A percentile compares a stretch with the other conserved stretches of the same genome.
phyloP scores from a whole-genome alignment of 2,888 invertebrate species.

The Amphipyra tragopoginis region DNA sequence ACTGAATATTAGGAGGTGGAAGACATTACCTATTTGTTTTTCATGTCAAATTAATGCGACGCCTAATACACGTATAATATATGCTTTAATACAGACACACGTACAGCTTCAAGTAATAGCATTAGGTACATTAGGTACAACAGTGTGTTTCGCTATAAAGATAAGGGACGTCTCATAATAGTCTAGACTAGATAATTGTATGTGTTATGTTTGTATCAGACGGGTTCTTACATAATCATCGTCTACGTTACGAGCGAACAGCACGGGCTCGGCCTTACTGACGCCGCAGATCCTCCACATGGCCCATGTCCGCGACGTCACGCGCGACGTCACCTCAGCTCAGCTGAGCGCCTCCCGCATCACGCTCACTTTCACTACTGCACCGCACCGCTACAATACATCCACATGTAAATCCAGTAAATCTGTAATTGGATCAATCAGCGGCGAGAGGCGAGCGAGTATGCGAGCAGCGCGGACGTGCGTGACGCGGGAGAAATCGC shows the following conservation, averaged over 20 bases:
- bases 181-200: constrained; percentile 26
- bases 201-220: constrained; percentile 51
- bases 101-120: constrained; percentile 22
- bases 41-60: constrained; percentile 9
- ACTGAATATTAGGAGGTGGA: constrained; percentile 20
- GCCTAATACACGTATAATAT: constrained; percentile 12
- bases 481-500: constrained; percentile 87
- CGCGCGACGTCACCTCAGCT: constrained; percentile 72
- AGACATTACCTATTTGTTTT: constrained; percentile 26
- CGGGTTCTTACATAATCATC: constrained; percentile 84
- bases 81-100: constrained; percentile 4
- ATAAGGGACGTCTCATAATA: constrained; percentile 59
- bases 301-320: constrained; percentile 85
- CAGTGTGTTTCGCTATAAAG: constrained; percentile 40
- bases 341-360: constrained; percentile 80
- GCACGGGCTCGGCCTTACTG: constrained; percentile 84
- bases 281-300: constrained; percentile 89
- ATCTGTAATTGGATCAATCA: constrained; percentile 78
- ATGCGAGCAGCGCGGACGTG: constrained; percentile 77
- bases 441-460: constrained; percentile 69
- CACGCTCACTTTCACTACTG: constrained; percentile 83
- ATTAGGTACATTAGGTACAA: constrained; percentile 32
- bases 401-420: constrained; percentile 75
- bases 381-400: constrained; percentile 48
- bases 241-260: constrained; percentile 75